These are phyloP conservation scores for Lepidonotus clava DNA, from an alignment of 2,888 invertebrate species.

Conservation along the genomic window DNA sequence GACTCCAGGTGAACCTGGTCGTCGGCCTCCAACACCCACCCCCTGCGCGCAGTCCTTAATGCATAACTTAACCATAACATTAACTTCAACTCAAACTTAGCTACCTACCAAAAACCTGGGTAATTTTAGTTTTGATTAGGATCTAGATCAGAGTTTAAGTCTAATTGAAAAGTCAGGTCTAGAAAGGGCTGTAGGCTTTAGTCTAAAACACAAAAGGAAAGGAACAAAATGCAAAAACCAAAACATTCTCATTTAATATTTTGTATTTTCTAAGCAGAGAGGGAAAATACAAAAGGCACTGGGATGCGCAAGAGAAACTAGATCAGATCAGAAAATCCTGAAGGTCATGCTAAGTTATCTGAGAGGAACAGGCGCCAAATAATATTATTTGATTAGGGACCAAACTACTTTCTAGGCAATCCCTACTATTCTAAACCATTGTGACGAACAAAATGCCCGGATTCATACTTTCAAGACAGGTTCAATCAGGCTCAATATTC, in stretches of 20 bases:
- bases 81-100: background rate
- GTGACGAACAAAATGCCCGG: background rate
- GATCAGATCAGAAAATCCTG: background rate
- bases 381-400: too few species aligned
- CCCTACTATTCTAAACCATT: background rate
- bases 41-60: background rate
- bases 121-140: background rate
- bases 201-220: background rate
- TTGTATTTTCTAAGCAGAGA: background rate
- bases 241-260: background rate
- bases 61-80: background rate
- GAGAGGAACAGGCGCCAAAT: background rate
- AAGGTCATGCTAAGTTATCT: background rate
- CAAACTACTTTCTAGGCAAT: too few species aligned
- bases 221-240: background rate
- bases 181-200: background rate
- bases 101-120: too few species aligned
- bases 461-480: too few species aligned
- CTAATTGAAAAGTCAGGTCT: background rate
- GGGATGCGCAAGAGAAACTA: too few species aligned
- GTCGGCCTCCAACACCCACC: too few species aligned
- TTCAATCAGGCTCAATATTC: too few species aligned
- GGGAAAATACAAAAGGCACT: constrained; percentile 8
- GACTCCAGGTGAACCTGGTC: background rate
- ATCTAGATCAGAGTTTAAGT: background rate